Evolutionary conservation across 2,888 invertebrate genomes (phyloP), one percentile per base, ranked within the genome.

Genomic region (Ornithoptera priamus): DNA sequence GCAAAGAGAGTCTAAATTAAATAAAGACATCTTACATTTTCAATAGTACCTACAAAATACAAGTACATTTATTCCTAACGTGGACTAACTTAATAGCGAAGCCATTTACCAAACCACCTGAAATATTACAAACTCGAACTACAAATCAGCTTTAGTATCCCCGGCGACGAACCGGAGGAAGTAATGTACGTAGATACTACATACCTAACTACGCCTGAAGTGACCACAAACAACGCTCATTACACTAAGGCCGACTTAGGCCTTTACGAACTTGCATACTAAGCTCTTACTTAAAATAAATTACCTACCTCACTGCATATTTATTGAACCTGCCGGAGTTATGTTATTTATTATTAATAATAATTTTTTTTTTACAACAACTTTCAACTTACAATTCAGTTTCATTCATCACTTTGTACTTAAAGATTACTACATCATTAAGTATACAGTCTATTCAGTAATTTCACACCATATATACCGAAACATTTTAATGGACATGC

Each of bases 31-130:
- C 10, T 46, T 46, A 15, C 15, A 53, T 53, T 53, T 53, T 53
- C 53, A 12, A 5, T 53, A n/a, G 30, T 60, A 60, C 30, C 12
- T 64, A 56, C 39, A 65, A 65, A 36, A 20, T 65, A 12, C 62
- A 58, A 62, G 62, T 46, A 62, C 59, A 66, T 70, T 69, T 66
- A 39, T 22, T 50, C 65, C 50, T 58, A 59, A 62, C 50, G 39
- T 69, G 57, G 50, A 22, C 70, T 61, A 72, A 65, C 64, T 69
- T 64, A 71, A 74, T 70, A 73, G 71, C 72, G 22, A 79, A 78
- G 77, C 79, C 79, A 78, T 79, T 81, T 78, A 80, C 75, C 72
- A 72, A 77, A 77, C 75, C 77, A 75, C 74, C 77, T 78, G 79
- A 79, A 80, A 81, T 79, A 80, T 80, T 79, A 78, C 78, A 77